Base-by-base conservation (phyloP, 2,113 vertebrate species). In the Sapajus apella region DNA sequence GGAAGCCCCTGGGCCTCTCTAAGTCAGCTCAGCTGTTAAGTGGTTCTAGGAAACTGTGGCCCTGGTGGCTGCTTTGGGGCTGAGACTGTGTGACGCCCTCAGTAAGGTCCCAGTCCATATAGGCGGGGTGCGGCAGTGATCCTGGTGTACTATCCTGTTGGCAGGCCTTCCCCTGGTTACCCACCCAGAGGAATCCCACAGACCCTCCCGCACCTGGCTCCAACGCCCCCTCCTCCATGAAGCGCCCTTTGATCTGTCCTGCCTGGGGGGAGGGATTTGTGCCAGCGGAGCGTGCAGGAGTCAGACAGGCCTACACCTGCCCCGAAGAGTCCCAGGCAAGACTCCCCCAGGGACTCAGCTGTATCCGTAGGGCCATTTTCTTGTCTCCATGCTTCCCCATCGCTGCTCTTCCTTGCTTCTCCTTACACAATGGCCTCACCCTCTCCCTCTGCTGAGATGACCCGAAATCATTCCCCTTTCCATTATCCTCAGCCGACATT, bases 61-160 rank as follows among this genome's bases (percentile, higher is more conserved):
- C n/a, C 25, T 12, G 12, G 1, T 40, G 61, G 12, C n/a, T 37
- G 12, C 17, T 68, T 68, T 21, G 14, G 52, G 61, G 45, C 37
- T 11, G 43, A 66, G 32, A 47, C 14, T 14, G 25, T 30, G 35
- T 25, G 72, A 79, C 9, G 50, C 9, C 81, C n/a, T 32, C 7
- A 45, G 45, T 37, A 9, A n/a, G 56, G 18, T 12, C 17, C 13
- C 4, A 4, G 50, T 55, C 23, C 3, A 0, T 2, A 5, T 6
- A 2, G 55, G 25, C 68, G 27, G 9, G 20, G 5, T 16, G 20
- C 17, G 5, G 55, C 23, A 1, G 0, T 68, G 70, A 5, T 37
- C 30, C 80, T 47, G 27, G 14, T 37, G 27, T 30, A 30, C 4
- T 7, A 2, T 27, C 4, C 43, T 50, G 40, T 55, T 50, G 37